Conservation (phyloP, 1,140 invertebrate species). For the Heliconius congener region DNA sequence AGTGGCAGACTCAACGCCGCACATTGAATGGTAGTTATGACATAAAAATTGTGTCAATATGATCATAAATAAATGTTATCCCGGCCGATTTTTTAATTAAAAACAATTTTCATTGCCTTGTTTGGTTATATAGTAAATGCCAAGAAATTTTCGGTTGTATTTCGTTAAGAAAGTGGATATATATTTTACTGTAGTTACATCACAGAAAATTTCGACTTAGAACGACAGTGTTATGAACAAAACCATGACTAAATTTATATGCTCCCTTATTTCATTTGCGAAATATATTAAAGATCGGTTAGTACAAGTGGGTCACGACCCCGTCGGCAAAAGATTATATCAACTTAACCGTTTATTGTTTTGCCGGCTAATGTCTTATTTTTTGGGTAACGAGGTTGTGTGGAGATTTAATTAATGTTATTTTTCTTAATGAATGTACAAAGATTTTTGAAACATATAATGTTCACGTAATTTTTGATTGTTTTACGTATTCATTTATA, state of each 20-base stretch:
- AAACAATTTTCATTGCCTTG: too few species aligned
- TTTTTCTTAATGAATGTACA: background rate
- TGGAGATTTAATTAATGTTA: background rate
- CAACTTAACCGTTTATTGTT: conserved; percentile 19
- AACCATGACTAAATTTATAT: background rate
- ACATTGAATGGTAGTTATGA: too few species aligned
- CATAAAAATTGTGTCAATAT: too few species aligned
- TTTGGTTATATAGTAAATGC: too few species aligned
- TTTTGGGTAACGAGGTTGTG: background rate
- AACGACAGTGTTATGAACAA: background rate
- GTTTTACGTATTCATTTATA: background rate
- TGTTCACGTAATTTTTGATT: background rate
- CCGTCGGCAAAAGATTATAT: conserved; percentile 17
- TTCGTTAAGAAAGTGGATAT: background rate
- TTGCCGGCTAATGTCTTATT: conserved; percentile 14
- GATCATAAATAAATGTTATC: too few species aligned
- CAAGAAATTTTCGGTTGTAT: too few species aligned
- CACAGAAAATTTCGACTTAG: background rate
- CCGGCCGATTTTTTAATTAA: too few species aligned
- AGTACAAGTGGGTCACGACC: conserved; percentile 14
- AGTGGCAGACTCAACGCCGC: too few species aligned
- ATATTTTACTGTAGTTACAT: background rate
- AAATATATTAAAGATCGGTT: conserved; percentile 17
- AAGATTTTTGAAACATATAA: background rate
- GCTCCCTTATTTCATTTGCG: conserved; percentile 3